These are phyloP conservation scores for Scaptomyza caliginosa DNA, from an alignment of 2,888 invertebrate species.

Conservation along the genomic window DNA sequence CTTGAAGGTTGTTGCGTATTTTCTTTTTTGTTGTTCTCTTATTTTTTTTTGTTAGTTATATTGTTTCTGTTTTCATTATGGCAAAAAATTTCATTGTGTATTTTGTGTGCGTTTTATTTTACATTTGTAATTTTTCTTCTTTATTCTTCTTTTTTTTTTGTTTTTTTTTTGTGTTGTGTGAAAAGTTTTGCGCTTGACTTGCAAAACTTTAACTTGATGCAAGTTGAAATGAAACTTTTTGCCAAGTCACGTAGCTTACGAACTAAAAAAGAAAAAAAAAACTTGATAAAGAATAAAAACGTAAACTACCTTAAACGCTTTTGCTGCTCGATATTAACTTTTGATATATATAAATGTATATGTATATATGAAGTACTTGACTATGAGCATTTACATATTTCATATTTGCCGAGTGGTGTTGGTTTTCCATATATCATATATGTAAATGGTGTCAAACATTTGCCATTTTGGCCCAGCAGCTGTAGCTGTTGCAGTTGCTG, in stretches of 20 bases:
- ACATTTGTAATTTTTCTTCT: conserved; percentile 7
- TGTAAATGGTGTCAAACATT: conserved; percentile 67
- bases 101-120: background rate
- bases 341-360: background rate
- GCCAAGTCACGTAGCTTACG: conserved; percentile 1
- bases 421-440: conserved; percentile 55
- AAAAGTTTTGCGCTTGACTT: conserved; percentile 22
- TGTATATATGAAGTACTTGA: conserved; percentile 22
- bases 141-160: background rate
- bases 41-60: conserved; percentile 9
- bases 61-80: conserved; percentile 41
- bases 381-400: conserved; percentile 42
- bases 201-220: conserved; percentile 19
- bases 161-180: background rate
- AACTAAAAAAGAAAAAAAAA: background rate
- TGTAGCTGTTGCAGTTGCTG: conserved; percentile 17
- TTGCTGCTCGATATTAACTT: conserved; percentile 40
- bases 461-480: conserved; percentile 59
- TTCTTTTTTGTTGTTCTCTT: conserved; percentile 6
- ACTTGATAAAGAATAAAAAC: background rate
- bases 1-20: conserved; percentile 58
- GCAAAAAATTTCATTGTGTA: conserved; percentile 22
- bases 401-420: conserved; percentile 29
- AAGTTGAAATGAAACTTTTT: conserved; percentile 35
- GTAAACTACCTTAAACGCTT: conserved; percentile 52